Evolutionary conservation across 2,113 vertebrate genomes (phyloP).

Genomic region (Pitta sordida): DNA sequence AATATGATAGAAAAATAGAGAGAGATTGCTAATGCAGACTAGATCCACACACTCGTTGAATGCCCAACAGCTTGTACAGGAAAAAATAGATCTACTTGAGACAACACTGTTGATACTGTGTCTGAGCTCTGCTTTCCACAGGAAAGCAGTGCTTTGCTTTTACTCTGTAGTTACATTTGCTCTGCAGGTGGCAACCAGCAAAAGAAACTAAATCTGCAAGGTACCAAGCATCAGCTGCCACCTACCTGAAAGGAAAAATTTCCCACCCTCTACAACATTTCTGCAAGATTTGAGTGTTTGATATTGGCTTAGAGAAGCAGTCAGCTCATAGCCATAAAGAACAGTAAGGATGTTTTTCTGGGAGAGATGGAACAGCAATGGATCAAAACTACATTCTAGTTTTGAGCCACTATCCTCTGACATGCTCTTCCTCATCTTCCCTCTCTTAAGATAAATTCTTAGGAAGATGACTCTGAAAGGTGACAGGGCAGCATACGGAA

Average conservation of each 20-base stretch:
- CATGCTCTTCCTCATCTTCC: background rate
- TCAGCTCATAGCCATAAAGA: background rate
- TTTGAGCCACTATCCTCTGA: background rate
- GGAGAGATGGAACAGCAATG: background rate
- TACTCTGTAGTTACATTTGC: background rate
- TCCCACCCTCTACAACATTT: background rate
- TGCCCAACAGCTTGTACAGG: background rate
- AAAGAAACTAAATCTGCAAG: constrained; percentile 1
- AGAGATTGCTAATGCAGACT: background rate
- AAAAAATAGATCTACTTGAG: background rate
- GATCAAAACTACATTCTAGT: background rate
- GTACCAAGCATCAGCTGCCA: background rate
- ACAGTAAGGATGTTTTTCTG: background rate
- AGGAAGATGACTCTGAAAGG: background rate
- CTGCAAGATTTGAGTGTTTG: background rate
- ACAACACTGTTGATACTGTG: background rate
- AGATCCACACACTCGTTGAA: rapidly evolving
- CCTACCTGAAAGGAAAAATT: background rate
- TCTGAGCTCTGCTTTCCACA: background rate
- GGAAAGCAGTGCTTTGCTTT: constrained; percentile 20
- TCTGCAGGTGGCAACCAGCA: background rate
- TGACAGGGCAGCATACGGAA: background rate
- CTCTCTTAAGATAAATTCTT: background rate
- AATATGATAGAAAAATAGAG: background rate
- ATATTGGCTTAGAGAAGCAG: background rate